Base-by-base conservation (phyloP, 2,888 invertebrate species). In the Nymphalis polychloros region DNA sequence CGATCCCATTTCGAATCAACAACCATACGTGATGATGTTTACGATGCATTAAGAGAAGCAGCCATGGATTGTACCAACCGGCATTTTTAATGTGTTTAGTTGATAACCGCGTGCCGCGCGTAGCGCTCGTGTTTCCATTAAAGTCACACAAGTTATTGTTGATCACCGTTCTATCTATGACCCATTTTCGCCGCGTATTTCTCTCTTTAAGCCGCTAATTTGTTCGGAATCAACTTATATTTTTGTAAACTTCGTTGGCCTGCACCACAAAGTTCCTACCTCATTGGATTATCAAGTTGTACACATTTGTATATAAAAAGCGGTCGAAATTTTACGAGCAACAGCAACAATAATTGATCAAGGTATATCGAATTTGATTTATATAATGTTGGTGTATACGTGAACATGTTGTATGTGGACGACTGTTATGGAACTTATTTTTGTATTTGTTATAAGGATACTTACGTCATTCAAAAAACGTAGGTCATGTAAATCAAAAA, bases 1-100 rank as follows among this genome's bases (percentile, higher is more conserved):
- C 49, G 59, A 57, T 35, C 48, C 65, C 48, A 68, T 68, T 49
- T 63, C 31, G 50, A 59, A 63, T 57, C 57, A 65, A 65, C 61
- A 68, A 65, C 46, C 63, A 55, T 67, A 68, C 57, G 49, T 65
- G 63, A 59, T 71, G 68, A 68, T 71, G 68, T 71, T 65, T 68
- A 68, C 65, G 63, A 81, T 79, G 79, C 76, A 75, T 73, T 75
- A 81, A 77, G 77, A 85, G 84, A 81, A 84, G 75, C 79, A 77
- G 77, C 77, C 79, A 75, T 75, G 70, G 77, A 72, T 80, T 77
- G 79, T 80, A 82, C 78, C 73, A 80, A 81, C 84, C 85, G 84
- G 84, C 84, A 82, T 84, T 87, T 86, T 84, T 85, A 85, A 84
- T 86, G 83, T 85, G 86, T 83, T 90, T 89, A 90, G 91, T 91